Percentiles rank a stretch among this genome's conserved stretches.
These are phyloP conservation scores for Metacarcinus magister DNA, from an alignment of 2,888 invertebrate species.

Conservation along the genomic window DNA sequence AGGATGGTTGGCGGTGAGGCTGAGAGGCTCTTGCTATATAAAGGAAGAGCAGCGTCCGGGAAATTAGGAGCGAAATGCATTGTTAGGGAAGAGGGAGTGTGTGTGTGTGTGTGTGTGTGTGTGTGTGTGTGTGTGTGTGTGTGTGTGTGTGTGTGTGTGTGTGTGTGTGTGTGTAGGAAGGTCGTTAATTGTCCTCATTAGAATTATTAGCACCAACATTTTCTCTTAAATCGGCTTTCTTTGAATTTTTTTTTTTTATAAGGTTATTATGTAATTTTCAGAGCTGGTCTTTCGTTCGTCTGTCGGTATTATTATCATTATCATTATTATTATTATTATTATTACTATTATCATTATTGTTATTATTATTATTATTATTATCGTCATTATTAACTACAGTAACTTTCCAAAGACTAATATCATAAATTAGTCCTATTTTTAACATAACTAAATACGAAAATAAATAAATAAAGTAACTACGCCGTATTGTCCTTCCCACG, in stretches of 20 bases:
- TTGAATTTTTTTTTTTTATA: not conserved
- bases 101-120: slow-evolving; percentile 13
- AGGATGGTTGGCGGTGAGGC: not conserved
- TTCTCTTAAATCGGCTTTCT: not conserved
- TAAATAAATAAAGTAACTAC: not conserved
- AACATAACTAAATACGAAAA: not conserved
- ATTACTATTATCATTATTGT: not conserved
- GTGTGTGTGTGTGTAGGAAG: not conserved
- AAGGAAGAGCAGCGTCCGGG: not conserved
- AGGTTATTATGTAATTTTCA: not conserved
- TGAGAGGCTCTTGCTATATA: not conserved
- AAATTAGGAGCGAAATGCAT: slow-evolving; percentile 31
- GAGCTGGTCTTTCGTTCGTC: not conserved
- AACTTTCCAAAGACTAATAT: not conserved
- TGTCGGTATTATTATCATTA: not conserved
- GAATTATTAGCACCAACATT: not conserved
- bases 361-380: not conserved
- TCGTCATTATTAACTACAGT: not conserved
- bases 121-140: slow-evolving; percentile 39
- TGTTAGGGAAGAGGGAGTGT: not conserved
- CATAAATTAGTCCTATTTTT: not conserved
- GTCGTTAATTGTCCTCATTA: not conserved
- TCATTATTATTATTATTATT: not conserved
- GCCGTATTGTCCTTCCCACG: not conserved
- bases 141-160: slow-evolving; percentile 22